phyloP scores from a whole-genome alignment of 1,140 invertebrate species.

The Zaprionus capensis region DNA sequence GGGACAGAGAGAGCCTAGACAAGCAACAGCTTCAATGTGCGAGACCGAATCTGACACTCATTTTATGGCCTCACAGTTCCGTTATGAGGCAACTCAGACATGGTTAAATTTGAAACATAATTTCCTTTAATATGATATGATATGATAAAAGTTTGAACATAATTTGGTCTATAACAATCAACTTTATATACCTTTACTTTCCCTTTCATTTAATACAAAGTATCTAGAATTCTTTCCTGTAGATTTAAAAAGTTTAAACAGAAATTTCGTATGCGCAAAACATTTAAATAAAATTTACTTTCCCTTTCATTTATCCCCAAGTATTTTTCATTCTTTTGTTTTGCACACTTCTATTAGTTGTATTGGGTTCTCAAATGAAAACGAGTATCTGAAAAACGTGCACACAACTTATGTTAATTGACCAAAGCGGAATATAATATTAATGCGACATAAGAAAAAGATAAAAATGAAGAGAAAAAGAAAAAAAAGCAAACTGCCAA shows the following conservation, averaged over 20 bases:
- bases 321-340: constrained; percentile 29
- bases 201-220: not conserved
- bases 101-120: not conserved
- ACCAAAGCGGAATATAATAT: constrained; percentile 58
- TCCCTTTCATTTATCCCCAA: not conserved
- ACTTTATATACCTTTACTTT: not conserved
- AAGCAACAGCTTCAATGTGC: not conserved
- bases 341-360: constrained; percentile 26
- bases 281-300: not conserved
- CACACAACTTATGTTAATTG: constrained; percentile 72
- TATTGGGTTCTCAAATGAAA: constrained; percentile 17
- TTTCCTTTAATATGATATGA: not conserved
- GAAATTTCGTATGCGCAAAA: constrained; percentile 7
- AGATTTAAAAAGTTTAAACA: constrained; percentile 14
- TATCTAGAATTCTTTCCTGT: not conserved
- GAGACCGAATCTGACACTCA: not conserved
- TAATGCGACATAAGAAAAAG: constrained; percentile 60
- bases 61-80: not conserved
- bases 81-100: not conserved
- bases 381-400: constrained; percentile 49
- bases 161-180: not conserved
- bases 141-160: not conserved
- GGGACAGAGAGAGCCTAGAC: not conserved
- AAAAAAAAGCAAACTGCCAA: constrained; percentile 9
- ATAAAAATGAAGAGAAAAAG: constrained; percentile 1